Evolutionary conservation across 2,113 vertebrate genomes (phyloP).

Genomic region (Apaloderma vittatum): DNA sequence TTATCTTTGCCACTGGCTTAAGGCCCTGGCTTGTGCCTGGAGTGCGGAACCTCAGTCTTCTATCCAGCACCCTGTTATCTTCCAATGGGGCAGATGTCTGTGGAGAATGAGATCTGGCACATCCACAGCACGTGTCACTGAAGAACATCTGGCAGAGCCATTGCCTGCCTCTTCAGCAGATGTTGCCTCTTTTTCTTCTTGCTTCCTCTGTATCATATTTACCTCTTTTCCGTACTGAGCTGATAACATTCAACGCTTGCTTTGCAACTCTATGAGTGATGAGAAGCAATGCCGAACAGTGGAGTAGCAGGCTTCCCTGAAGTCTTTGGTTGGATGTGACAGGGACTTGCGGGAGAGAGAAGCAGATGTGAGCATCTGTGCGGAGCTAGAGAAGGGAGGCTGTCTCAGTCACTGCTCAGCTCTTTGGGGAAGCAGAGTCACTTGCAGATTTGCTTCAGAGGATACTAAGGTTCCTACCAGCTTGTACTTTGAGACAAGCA

Average conservation of each 20-base stretch:
- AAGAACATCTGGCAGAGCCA: background rate
- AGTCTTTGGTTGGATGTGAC: background rate
- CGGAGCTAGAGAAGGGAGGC: background rate
- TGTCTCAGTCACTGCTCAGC: background rate
- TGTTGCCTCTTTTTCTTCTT: background rate
- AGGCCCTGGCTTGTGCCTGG: background rate
- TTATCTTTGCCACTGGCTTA: background rate
- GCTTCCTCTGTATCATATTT: accelerated
- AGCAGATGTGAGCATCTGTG: background rate
- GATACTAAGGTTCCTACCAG: background rate
- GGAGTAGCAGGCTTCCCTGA: background rate
- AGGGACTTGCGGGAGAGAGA: background rate
- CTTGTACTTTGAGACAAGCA: background rate
- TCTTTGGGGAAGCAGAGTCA: accelerated
- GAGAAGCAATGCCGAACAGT: accelerated
- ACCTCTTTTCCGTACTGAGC: background rate
- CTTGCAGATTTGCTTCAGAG: background rate
- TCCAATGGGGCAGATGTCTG: accelerated
- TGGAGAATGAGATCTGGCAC: background rate
- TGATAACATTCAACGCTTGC: accelerated
- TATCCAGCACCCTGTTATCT: accelerated
- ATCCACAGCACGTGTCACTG: background rate
- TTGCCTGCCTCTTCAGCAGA: background rate
- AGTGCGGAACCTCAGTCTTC: background rate
- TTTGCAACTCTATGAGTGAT: accelerated